Conservation (phyloP, 1,140 invertebrate genomes). For the Drosophila gunungcola region DNA sequence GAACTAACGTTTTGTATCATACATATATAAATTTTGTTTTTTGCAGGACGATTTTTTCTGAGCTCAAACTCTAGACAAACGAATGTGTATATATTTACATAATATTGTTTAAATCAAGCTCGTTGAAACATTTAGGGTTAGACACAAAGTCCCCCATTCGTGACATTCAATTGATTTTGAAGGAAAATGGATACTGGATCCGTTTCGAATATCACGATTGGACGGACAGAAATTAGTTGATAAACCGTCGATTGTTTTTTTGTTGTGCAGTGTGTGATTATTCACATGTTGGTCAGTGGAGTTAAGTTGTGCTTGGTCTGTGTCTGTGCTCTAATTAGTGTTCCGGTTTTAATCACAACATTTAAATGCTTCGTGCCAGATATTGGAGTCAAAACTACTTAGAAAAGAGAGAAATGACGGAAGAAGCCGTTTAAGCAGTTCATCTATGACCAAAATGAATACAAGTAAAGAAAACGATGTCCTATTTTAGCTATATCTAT, state of each 20-base stretch:
- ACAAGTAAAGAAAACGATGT: constrained; percentile 1
- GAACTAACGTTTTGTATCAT: neutral
- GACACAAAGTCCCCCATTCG: constrained; percentile 30
- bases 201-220: constrained; percentile 13
- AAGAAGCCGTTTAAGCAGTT: constrained; percentile 3
- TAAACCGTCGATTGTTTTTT: constrained; percentile 17
- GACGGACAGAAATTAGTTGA: constrained; percentile 18
- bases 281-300: constrained; percentile 48
- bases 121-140: constrained; percentile 56
- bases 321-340: constrained; percentile 52
- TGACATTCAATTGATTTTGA: constrained; percentile 7
- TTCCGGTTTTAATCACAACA: constrained; percentile 49
- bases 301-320: constrained; percentile 45
- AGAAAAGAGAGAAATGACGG: constrained; percentile 8
- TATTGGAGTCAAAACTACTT: constrained; percentile 32
- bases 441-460: neutral
- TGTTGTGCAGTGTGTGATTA: constrained; percentile 34
- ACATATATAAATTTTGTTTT: neutral
- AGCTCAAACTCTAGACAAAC: constrained; percentile 32
- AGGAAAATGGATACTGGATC: neutral
- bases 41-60: constrained; percentile 1
- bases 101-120: constrained; percentile 33
- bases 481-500: neutral
- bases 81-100: constrained; percentile 53
- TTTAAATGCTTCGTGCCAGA: constrained; percentile 45